A percentile compares a stretch with the other conserved stretches of the same genome.
Evolutionary conservation across 2,888 invertebrate genomes (phyloP).

Genomic region (Agonopterix subpropinquella): DNA sequence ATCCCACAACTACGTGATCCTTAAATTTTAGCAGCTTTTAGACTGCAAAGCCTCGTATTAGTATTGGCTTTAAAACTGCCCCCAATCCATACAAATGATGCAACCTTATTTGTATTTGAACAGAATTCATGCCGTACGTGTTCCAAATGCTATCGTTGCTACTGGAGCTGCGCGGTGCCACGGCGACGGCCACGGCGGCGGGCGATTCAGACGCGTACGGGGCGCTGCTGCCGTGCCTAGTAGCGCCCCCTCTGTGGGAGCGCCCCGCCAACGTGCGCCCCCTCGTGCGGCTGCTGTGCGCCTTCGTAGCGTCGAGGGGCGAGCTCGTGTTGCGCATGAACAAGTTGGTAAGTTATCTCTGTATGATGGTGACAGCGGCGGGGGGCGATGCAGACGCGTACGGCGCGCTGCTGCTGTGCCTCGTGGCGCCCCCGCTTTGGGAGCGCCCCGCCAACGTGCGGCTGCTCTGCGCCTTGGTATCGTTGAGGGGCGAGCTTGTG

Average conservation of each 20-base stretch:
- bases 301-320: constrained; percentile 79
- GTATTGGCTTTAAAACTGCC: too few relatives aligned
- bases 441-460: constrained; percentile 95
- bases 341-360: constrained; percentile 70
- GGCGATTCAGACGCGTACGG: constrained; percentile 87
- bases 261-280: constrained; percentile 95
- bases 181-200: constrained; percentile 31
- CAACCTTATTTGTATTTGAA: neutral
- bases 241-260: constrained; percentile 95
- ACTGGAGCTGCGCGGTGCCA: constrained; percentile 81
- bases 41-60: too few relatives aligned
- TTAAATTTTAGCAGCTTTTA: too few relatives aligned
- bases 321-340: constrained; percentile 67
- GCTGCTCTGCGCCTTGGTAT: constrained; percentile 91
- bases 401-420: constrained; percentile 91
- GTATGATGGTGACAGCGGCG: constrained; percentile 23
- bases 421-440: constrained; percentile 94
- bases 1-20: too few relatives aligned
- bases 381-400: constrained; percentile 84
- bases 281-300: constrained; percentile 91
- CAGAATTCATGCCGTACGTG: constrained; percentile 98
- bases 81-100: too few relatives aligned
- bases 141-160: constrained; percentile 97
- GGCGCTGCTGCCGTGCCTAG: constrained; percentile 90
- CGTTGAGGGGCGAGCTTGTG: constrained; percentile 44